A percentile compares a stretch with the other conserved stretches of the same genome.
Conservation (phyloP, 1,140 invertebrate species). For the Eriocheir sinensis region DNA sequence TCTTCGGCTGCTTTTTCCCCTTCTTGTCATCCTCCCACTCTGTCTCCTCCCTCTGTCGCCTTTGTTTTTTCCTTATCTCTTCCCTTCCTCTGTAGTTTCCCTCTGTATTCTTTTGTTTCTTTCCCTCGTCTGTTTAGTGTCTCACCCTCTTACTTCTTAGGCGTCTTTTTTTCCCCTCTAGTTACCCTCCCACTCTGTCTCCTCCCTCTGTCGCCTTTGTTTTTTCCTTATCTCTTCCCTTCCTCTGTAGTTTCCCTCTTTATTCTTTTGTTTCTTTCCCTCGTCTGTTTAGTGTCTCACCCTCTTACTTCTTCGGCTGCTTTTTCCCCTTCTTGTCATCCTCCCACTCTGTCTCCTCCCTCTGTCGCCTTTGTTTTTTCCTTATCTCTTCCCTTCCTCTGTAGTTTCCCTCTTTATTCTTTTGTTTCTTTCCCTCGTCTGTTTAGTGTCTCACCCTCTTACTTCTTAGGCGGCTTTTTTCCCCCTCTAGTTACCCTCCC, state of each 20-base stretch:
- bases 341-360: no score
- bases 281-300: background rate
- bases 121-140: background rate
- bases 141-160: background rate
- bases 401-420: background rate
- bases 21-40: no score
- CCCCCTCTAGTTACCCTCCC: background rate
- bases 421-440: background rate
- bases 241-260: background rate
- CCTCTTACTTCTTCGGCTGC: background rate
- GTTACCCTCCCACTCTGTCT: no score
- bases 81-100: background rate
- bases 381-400: background rate
- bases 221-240: background rate
- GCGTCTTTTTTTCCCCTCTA: background rate
- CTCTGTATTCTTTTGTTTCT: background rate
- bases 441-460: background rate
- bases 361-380: no score
- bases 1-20: no score
- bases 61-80: no score
- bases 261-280: background rate
- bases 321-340: background rate
- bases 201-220: no score
- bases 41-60: no score
- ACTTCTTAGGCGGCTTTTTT: background rate